Conservation (phyloP, 2,888 invertebrate species). For the Leptogaster cylindrica region DNA sequence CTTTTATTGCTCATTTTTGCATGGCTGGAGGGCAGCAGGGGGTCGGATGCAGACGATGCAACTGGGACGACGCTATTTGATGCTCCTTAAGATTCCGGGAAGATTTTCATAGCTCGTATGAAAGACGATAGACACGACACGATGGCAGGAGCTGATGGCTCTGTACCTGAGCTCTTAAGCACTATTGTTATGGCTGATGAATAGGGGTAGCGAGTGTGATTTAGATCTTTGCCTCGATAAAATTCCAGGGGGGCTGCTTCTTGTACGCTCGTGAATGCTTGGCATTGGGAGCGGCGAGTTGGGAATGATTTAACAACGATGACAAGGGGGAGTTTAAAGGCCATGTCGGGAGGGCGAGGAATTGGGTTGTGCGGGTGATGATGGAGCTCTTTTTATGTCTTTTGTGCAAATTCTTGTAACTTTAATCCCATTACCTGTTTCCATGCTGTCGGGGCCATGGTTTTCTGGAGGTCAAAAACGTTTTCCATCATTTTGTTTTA, state of each 20-base stretch:
- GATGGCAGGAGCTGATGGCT: neutral
- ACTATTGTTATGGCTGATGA: slow-evolving; percentile 27
- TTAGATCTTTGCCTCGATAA: slow-evolving; percentile 24
- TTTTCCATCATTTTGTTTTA: no score
- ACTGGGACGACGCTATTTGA: neutral
- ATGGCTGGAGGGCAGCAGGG: no score
- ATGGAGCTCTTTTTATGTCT: neutral
- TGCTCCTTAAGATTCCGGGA: slow-evolving; percentile 14
- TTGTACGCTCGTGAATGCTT: neutral
- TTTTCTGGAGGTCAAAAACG: neutral
- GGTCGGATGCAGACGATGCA: neutral
- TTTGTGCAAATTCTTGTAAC: neutral
- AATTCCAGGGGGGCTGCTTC: slow-evolving; percentile 13
- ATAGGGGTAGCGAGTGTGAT: slow-evolving; percentile 2
- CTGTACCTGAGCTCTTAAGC: slow-evolving; percentile 13
- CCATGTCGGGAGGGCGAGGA: neutral
- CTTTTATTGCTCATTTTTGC: slow-evolving; percentile 39
- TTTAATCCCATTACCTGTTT: slow-evolving; percentile 25
- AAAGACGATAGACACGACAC: slow-evolving; percentile 14
- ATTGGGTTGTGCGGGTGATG: neutral
- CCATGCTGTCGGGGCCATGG: neutral
- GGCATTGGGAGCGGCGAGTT: slow-evolving; percentile 4
- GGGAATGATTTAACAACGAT: slow-evolving; percentile 25
- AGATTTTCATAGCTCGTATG: slow-evolving; percentile 9
- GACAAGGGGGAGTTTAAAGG: slow-evolving; percentile 14